Evolutionary conservation across 2,113 vertebrate species (phyloP).

Genomic region (Dipodomys stephensi): DNA sequence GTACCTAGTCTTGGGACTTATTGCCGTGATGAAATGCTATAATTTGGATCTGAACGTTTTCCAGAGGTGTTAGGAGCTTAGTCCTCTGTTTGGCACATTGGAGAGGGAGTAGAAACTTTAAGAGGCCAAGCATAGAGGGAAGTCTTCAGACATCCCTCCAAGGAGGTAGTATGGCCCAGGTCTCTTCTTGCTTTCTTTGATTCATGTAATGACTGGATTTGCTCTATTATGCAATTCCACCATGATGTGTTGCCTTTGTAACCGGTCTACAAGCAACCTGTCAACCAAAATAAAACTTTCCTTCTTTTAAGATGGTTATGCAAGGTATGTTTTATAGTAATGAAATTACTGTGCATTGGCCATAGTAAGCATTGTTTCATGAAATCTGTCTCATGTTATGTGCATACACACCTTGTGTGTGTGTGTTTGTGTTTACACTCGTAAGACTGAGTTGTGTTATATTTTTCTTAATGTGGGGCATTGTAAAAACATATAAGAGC

Average conservation of each 20-base stretch:
- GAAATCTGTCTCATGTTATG: not conserved
- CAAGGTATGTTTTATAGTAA: not conserved
- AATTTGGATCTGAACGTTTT: not conserved
- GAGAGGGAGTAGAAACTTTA: not conserved
- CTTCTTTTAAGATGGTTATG: not conserved
- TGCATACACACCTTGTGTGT: not conserved
- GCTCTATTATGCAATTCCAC: not conserved
- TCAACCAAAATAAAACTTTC: not conserved
- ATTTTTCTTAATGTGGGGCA: constrained; percentile 12
- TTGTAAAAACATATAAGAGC: not conserved
- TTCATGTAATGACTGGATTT: not conserved
- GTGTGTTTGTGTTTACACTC: no score
- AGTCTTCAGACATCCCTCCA: not conserved
- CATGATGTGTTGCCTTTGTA: not conserved
- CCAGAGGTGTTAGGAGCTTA: not conserved
- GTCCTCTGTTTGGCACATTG: no score
- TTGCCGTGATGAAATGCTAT: not conserved
- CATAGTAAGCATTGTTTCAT: not conserved
- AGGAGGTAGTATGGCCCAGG: not conserved
- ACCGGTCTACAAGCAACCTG: not conserved
- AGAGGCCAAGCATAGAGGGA: not conserved
- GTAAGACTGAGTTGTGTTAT: not conserved
- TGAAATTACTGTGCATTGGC: no score
- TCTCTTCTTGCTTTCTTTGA: not conserved
- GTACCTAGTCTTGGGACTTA: not conserved